Base-by-base conservation (phyloP, 2,888 invertebrate species). In the Mesorhabditis sp. region DNA sequence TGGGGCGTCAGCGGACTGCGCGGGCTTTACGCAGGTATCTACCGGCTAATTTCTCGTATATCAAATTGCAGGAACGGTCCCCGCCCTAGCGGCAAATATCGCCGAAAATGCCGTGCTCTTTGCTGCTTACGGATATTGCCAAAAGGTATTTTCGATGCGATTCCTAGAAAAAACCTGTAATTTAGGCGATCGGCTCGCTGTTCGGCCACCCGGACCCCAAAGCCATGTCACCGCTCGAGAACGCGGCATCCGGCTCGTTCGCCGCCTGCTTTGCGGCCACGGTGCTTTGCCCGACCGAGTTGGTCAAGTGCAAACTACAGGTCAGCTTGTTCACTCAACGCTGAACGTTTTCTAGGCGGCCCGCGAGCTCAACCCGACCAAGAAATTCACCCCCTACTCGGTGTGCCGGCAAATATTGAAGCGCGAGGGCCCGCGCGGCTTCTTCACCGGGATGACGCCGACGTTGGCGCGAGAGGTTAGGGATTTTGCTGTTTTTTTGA, bases 51-150 rank as follows among this genome's bases (percentile, higher is more conserved):
- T 15, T 50, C 50, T 50, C 50, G 28, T 28, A 28, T 28, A 28
- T 28, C 28, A 15, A 63, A n/a, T 10, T 74, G 13, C 58, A 76
- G 98, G 98, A 41, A 95, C 96, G 0, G 88, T 93, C 10, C 97
- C 98, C 7, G 95, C 97, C 0, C 89, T 98, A 13, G 91, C 91
- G 70, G 96, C 98, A 1, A 97, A 97, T 89, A 92, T 98, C 41
- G 94, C 95, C 41, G 98, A 98, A 88, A 98, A 99, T 87, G 94
- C 97, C 0, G 92, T 97, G 4, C 89, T 99, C 2, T 99, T 98
- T 88, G 92, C 94, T 72, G 91, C 90, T 65, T 98, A 98, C 87
- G 98, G 97, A 5, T 91, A 92, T 77, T 98, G 97, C 85, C 97
- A 99, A 87, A 95, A 94, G 69, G 79, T 76, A 44, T n/a, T 43